Base-by-base conservation (phyloP, 2,888 invertebrate species). In the Lycophotia porphyrea region DNA sequence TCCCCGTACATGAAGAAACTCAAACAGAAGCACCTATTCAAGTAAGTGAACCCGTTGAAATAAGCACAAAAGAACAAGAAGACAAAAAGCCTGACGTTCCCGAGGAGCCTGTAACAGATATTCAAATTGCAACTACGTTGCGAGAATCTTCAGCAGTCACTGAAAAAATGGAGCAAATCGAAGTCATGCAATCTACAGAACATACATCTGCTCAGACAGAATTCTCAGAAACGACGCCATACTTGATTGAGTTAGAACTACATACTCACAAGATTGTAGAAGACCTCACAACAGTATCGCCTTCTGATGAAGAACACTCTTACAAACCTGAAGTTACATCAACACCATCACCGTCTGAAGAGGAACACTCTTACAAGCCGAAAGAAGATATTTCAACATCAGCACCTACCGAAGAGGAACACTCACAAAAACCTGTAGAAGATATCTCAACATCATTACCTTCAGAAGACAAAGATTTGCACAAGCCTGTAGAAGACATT, bases 221-320 rank as follows among this genome's bases (percentile, higher is more conserved):
- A 71, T 80, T 81, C 64, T 87, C 90, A 44, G 89, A 90, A 78
- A 91, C 94, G 24, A 94, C 92, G 5, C 92, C 93, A 71, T 93
- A 92, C 80, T 86, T 93, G 60, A 91, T 94, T 68, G 94, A 94
- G 88, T 88, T 95, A 74, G 91, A 94, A 87, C 93, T 94, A 86
- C 94, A 95, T 75, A 92, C 93, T 11, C 94, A 93, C 81, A 91
- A 91, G 80, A 75, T 72, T 36, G 71, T 84, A 60, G 8, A 65
- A 36, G 80, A 65, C 11, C 24, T 72, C 27, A 44, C 77, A n/a
- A 80, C 77, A 49, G n/a, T n/a, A 39, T 77, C 52, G 7, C 71
- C 76, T 1, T 44, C 71, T 1, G 47, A 79, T 27, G 71, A 77
- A 1, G 77, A 77, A 58, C 47, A 71, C 18, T 52, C 65, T 2